phyloP scores from a whole-genome alignment of 2,113 vertebrate species.

The Muntiacus muntjak region DNA sequence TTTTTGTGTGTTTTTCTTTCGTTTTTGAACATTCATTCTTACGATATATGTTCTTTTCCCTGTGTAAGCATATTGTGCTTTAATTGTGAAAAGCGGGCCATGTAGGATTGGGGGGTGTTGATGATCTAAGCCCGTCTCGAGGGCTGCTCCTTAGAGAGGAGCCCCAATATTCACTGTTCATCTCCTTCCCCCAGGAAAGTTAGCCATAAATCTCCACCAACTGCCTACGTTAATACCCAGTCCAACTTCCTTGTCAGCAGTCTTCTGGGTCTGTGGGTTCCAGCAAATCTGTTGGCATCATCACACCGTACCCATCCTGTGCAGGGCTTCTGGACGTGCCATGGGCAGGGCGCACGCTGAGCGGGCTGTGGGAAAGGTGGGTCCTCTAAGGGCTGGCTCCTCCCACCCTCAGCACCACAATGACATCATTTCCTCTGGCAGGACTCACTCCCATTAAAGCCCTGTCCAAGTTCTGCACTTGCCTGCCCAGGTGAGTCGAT shows the following conservation, averaged over 20 bases:
- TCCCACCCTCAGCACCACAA: neutral
- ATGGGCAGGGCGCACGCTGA: rapidly evolving
- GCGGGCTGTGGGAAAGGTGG: neutral
- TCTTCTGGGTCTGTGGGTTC: neutral
- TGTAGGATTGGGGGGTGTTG: rapidly evolving
- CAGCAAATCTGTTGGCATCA: neutral
- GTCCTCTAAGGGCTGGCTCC: neutral
- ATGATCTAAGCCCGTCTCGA: rapidly evolving
- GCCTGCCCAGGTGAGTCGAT: conserved; percentile 54
- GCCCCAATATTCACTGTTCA: neutral
- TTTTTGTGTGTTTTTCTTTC: neutral
- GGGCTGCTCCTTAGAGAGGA: neutral
- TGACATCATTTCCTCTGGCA: conserved; percentile 33
- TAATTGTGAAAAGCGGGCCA: neutral
- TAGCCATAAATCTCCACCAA: neutral
- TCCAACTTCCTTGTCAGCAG: neutral
- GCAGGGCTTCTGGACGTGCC: neutral
- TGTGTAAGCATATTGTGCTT: neutral
- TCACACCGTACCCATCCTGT: neutral
- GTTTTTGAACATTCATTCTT: neutral
- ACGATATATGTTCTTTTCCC: neutral
- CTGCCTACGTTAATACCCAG: neutral
- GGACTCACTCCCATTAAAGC: neutral
- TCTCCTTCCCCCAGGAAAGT: neutral
- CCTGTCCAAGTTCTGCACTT: conserved; percentile 16